phyloP scores from a whole-genome alignment of 2,113 vertebrate genomes.

The Percopsis transmontana region DNA sequence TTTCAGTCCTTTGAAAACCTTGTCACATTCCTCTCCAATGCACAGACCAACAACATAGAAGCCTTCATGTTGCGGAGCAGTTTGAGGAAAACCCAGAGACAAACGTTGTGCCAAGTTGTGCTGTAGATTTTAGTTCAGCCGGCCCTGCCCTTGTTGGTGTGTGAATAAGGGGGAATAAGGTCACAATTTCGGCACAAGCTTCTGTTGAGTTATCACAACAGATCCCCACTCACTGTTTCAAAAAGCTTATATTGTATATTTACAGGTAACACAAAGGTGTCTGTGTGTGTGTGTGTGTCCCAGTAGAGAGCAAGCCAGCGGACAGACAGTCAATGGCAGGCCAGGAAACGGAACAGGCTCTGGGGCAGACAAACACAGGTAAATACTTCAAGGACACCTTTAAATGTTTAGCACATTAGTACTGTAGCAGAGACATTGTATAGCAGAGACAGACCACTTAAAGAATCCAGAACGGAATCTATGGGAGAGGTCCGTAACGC shows the following conservation, averaged over 20 bases:
- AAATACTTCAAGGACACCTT: no score
- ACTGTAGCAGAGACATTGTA: no score
- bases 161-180: not conserved
- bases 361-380: slow-evolving; percentile 79
- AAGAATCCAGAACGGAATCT: no score
- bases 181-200: not conserved
- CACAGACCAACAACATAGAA: slow-evolving; percentile 79
- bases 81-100: slow-evolving; percentile 67
- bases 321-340: slow-evolving; percentile 66
- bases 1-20: slow-evolving; percentile 77
- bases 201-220: no score
- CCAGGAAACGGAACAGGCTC: slow-evolving; percentile 72
- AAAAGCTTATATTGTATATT: no score
- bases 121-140: no score
- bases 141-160: not conserved
- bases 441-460: no score
- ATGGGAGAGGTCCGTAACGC: no score
- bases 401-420: no score
- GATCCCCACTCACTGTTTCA: no score
- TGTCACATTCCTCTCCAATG: slow-evolving; percentile 81
- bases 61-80: slow-evolving; percentile 72
- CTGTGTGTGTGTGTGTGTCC: slow-evolving; percentile 28
- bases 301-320: slow-evolving; percentile 72
- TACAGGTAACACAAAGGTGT: not conserved
- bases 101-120: slow-evolving; percentile 64